A percentile compares a stretch with the other conserved stretches of the same genome.
phyloP scores from a whole-genome alignment of 2,888 invertebrate genomes.

The Himalopsyche tibetana region DNA sequence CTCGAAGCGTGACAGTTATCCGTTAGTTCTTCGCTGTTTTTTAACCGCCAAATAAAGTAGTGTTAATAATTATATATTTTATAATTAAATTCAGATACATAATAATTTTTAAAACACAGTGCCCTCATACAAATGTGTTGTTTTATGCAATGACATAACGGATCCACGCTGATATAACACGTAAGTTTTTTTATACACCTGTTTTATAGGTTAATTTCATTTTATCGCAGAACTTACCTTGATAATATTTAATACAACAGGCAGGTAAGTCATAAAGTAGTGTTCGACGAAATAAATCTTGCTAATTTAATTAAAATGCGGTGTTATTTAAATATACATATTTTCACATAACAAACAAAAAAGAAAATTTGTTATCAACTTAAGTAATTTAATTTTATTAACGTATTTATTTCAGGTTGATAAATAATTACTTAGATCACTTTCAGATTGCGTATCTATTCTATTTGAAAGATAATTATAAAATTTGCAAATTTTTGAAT shows the following conservation, averaged over 20 bases:
- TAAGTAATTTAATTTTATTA: too few relatives aligned
- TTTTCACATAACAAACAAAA: too few relatives aligned
- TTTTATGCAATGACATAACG: constrained; percentile 7
- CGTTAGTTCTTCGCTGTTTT: constrained; percentile 7
- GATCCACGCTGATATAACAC: constrained; percentile 14
- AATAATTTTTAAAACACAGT: not conserved
- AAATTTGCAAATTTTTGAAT: too few relatives aligned
- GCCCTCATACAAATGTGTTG: not conserved
- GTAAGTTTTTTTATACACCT: constrained; percentile 26
- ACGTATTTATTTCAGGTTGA: too few relatives aligned
- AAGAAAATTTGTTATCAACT: too few relatives aligned
- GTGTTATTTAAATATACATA: too few relatives aligned
- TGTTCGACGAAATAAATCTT: too few relatives aligned
- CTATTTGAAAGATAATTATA: too few relatives aligned
- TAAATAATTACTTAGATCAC: too few relatives aligned
- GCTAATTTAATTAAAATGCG: too few relatives aligned
- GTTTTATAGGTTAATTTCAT: not conserved
- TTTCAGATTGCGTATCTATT: too few relatives aligned
- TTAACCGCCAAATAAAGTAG: not conserved
- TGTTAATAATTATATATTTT: not conserved
- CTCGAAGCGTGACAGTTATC: not conserved
- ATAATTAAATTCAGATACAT: not conserved
- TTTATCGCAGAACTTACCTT: not conserved
- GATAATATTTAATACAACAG: not conserved
- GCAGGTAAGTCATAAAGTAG: not conserved